Percentiles rank a stretch among this genome's conserved stretches.
These are phyloP conservation scores for Odontesthes bonariensis DNA, from an alignment of 2,113 vertebrate genomes.

Conservation along the genomic window DNA sequence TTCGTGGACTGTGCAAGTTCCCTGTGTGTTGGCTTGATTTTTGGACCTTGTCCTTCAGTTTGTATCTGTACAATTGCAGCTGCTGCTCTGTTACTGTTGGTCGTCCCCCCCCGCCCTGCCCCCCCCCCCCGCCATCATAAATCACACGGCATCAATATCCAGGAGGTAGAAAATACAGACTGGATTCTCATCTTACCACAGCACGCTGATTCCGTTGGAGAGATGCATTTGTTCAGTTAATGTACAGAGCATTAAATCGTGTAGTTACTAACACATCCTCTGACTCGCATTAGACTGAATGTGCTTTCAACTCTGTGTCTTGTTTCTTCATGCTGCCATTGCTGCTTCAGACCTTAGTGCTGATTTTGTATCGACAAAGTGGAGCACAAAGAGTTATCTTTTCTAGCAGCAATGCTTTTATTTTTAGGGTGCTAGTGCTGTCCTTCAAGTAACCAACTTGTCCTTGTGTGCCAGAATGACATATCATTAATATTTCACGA, in stretches of 20 bases:
- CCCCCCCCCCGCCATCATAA: slow-evolving; percentile 10
- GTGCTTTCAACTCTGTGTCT: slow-evolving; percentile 38
- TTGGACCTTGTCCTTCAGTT: slow-evolving; percentile 60
- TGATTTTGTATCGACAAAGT: slow-evolving; percentile 6
- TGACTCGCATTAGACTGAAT: slow-evolving; percentile 43
- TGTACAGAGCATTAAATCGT: slow-evolving; percentile 50
- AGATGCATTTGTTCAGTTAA: slow-evolving; percentile 21
- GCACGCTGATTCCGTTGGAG: background rate
- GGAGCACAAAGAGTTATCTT: slow-evolving; percentile 32
- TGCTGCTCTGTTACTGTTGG: slow-evolving; percentile 42
- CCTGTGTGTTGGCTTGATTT: slow-evolving; percentile 52
- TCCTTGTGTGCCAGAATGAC: slow-evolving; percentile 39
- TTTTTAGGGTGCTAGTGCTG: slow-evolving; percentile 56
- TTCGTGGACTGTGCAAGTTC: slow-evolving; percentile 42
- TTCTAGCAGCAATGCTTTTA: slow-evolving; percentile 48
- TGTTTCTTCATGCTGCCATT: slow-evolving; percentile 51
- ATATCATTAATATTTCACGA: slow-evolving; percentile 29
- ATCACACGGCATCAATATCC: slow-evolving; percentile 33
- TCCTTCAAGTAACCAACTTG: slow-evolving; percentile 13
- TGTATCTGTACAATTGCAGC: slow-evolving; percentile 60
- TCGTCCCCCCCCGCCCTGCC: background rate
- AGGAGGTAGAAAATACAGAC: slow-evolving; percentile 44
- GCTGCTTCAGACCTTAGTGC: slow-evolving; percentile 28
- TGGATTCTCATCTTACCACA: slow-evolving; percentile 13
- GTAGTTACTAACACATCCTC: slow-evolving; percentile 21